These are phyloP conservation scores for Megathymus violae DNA, from an alignment of 1,140 invertebrate genomes.

Conservation along the genomic window DNA sequence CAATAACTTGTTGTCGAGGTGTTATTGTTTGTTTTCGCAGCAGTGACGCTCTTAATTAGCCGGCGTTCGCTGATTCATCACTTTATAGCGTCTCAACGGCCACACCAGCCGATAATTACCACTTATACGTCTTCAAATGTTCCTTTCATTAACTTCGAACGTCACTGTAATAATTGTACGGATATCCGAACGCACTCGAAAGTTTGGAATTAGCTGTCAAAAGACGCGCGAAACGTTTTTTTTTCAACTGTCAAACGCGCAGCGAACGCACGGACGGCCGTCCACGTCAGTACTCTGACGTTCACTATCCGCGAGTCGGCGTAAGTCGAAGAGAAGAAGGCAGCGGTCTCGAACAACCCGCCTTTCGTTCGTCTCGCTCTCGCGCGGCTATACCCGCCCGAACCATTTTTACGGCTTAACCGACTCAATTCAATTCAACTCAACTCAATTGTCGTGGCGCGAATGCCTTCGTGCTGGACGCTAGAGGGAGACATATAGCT, in stretches of 20 bases:
- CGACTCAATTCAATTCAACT: conserved; percentile 83
- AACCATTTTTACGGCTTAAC: conserved; percentile 81
- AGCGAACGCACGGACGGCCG: conserved; percentile 62
- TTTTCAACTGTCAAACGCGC: conserved; percentile 31
- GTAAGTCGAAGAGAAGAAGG: conserved; percentile 81
- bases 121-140: conserved; percentile 22
- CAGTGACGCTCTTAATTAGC: conserved; percentile 77
- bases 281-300: conserved; percentile 76
- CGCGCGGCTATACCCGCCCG: conserved; percentile 74
- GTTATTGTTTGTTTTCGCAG: conserved; percentile 74
- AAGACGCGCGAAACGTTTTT: conserved; percentile 48
- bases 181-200: conserved; percentile 61
- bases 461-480: conserved; percentile 80
- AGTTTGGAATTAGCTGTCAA: conserved; percentile 67
- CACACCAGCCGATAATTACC: conserved; percentile 61
- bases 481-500: conserved; percentile 77
- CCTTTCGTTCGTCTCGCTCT: conserved; percentile 80
- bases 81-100: conserved; percentile 74
- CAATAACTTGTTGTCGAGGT: conserved; percentile 46
- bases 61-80: conserved; percentile 81
- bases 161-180: conserved; percentile 46
- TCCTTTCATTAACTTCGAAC: conserved; percentile 17
- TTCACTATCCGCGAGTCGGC: conserved; percentile 77
- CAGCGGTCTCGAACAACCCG: conserved; percentile 78
- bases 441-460: conserved; percentile 83